Evolutionary conservation across 2,113 vertebrate species (phyloP).

Genomic region (Mirounga angustirostris): DNA sequence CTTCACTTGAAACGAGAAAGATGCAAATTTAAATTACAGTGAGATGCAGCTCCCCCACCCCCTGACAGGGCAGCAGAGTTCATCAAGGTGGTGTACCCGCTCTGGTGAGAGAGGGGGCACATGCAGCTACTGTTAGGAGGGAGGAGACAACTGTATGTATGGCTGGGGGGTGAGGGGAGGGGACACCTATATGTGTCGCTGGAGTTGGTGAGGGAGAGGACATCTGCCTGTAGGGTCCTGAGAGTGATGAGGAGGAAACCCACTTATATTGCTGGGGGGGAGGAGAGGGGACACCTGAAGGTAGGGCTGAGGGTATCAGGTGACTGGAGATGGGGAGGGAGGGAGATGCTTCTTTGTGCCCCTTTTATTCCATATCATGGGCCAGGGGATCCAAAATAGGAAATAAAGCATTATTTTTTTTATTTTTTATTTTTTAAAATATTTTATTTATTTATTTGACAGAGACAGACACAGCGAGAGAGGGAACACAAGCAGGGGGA

Average conservation of each 20-base stretch:
- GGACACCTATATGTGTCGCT: neutral
- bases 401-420: neutral
- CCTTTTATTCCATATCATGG: neutral
- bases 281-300: neutral
- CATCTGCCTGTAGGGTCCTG: neutral
- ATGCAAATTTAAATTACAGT: neutral
- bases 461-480: too few relatives aligned
- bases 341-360: neutral
- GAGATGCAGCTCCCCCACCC: neutral
- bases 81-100: too few relatives aligned
- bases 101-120: neutral
- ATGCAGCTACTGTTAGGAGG: neutral
- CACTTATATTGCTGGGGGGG: neutral
- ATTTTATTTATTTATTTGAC: too few relatives aligned
- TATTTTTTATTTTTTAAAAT: too few relatives aligned
- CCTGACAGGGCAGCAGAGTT: accelerated
- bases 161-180: neutral
- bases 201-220: neutral
- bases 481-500: too few relatives aligned
- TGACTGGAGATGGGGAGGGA: neutral
- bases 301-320: neutral
- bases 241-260: neutral
- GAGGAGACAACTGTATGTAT: neutral
- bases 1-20: neutral
- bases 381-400: neutral